Conservation (phyloP, 2,113 vertebrate species). For the Nothobranchius furzeri region DNA sequence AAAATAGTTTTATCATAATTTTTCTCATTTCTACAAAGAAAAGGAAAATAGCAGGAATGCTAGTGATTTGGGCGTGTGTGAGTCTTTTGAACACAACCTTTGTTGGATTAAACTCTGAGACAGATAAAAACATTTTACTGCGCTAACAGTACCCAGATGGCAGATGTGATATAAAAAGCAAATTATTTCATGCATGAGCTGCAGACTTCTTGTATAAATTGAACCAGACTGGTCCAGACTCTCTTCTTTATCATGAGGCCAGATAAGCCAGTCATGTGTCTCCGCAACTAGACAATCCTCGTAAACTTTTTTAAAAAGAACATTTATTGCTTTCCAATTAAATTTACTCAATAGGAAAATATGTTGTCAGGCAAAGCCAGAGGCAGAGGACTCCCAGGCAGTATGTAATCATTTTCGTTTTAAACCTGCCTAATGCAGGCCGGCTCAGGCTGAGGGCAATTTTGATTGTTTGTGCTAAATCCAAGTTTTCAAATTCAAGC, state of each 20-base stretch:
- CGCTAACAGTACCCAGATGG: conserved; percentile 68
- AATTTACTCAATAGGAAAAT: conserved; percentile 28
- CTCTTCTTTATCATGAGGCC: conserved; percentile 32
- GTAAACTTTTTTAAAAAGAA: conserved; percentile 53
- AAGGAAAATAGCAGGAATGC: conserved; percentile 15
- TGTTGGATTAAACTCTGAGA: conserved; percentile 33
- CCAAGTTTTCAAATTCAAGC: conserved; percentile 14
- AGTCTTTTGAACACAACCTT: conserved; percentile 43
- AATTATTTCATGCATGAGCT: conserved; percentile 59
- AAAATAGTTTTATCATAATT: not conserved
- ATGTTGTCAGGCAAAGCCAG: conserved; percentile 13
- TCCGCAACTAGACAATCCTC: conserved; percentile 31
- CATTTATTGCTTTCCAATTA: conserved; percentile 58
- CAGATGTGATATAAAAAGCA: conserved; percentile 60
- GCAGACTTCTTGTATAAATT: conserved; percentile 35
- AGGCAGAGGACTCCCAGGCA: conserved; percentile 15
- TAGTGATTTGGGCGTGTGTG: conserved; percentile 29
- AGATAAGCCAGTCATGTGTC: conserved; percentile 49
- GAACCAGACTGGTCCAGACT: conserved; percentile 31
- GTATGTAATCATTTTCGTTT: conserved; percentile 41
- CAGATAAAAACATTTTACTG: conserved; percentile 56
- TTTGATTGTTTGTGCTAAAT: conserved; percentile 42
- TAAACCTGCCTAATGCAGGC: conserved; percentile 18
- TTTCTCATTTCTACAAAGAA: conserved; percentile 5
- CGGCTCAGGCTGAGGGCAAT: conserved; percentile 14